phyloP scores from a whole-genome alignment of 2,888 invertebrate species.

The Endomychus coccineus region DNA sequence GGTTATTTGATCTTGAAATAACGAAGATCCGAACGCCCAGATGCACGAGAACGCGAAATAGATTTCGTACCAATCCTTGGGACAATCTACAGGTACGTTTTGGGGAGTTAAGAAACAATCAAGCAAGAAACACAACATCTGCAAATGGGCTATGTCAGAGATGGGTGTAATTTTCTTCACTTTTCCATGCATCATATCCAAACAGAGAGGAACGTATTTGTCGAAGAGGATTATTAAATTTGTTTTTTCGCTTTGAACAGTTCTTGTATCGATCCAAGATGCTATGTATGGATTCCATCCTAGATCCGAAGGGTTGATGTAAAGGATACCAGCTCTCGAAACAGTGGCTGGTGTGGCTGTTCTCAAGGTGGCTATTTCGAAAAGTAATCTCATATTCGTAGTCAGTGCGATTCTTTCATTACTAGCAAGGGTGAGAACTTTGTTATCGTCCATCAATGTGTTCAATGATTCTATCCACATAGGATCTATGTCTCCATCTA shows the following conservation, averaged over 20 bases:
- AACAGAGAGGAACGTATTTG: constrained; percentile 79
- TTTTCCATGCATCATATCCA: constrained; percentile 65
- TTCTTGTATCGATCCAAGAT: constrained; percentile 79
- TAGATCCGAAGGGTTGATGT: constrained; percentile 88
- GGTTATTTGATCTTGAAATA: constrained; percentile 84
- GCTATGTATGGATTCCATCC: constrained; percentile 92
- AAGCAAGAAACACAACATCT: constrained; percentile 79
- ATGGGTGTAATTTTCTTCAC: constrained; percentile 89
- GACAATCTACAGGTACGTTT: constrained; percentile 78
- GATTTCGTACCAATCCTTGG: constrained; percentile 89
- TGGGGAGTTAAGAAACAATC: constrained; percentile 76
- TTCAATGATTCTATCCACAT: constrained; percentile 98
- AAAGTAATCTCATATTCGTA: constrained; percentile 81
- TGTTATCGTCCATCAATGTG: constrained; percentile 96
- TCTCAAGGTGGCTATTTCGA: constrained; percentile 83
- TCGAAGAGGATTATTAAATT: constrained; percentile 83
- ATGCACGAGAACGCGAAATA: constrained; percentile 86
- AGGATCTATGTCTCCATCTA: constrained; percentile 94
- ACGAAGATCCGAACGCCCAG: constrained; percentile 90
- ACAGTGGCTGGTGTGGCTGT: constrained; percentile 95
- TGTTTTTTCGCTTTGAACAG: constrained; percentile 65
- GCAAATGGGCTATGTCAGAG: constrained; percentile 81
- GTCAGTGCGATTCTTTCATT: constrained; percentile 91
- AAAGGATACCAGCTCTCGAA: constrained; percentile 88
- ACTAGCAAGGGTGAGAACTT: constrained; percentile 86